Evolutionary conservation across 2,888 invertebrate genomes (phyloP).

Genomic region (Chrysolina americana): DNA sequence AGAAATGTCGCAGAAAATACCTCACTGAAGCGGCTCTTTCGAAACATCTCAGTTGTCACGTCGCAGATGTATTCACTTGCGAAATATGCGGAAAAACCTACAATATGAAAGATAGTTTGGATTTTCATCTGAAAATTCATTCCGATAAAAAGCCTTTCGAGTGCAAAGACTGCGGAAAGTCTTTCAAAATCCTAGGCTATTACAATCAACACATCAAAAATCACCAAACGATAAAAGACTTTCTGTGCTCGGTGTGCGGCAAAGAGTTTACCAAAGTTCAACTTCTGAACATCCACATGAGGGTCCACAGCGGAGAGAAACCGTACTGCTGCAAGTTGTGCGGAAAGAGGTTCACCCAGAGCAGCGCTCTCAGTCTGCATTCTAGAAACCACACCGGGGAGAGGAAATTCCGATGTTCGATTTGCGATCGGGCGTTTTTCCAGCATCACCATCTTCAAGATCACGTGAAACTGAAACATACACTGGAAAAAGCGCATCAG

Average conservation of each 20-base stretch:
- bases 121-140: constrained; percentile 55
- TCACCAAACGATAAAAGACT: constrained; percentile 44
- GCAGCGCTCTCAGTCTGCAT: constrained; percentile 68
- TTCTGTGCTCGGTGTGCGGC: constrained; percentile 64
- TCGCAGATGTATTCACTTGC: constrained; percentile 47
- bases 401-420: constrained; percentile 67
- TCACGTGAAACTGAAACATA: constrained; percentile 22
- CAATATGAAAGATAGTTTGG: constrained; percentile 50
- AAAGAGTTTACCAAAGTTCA: constrained; percentile 60
- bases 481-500: background rate
- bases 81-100: constrained; percentile 56
- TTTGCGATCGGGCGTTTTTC: constrained; percentile 65
- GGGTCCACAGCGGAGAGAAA: constrained; percentile 61
- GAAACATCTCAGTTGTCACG: background rate
- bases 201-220: constrained; percentile 58
- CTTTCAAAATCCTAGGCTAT: constrained; percentile 54
- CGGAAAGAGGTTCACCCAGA: constrained; percentile 65
- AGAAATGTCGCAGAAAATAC: constrained; percentile 9
- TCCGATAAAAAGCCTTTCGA: constrained; percentile 58
- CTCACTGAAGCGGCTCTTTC: background rate
- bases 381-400: constrained; percentile 67
- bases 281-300: constrained; percentile 59
- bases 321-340: constrained; percentile 53
- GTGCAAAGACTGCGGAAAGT: constrained; percentile 59
- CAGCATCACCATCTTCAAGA: constrained; percentile 12